These are phyloP conservation scores for Pontoporia blainvillei DNA, from an alignment of 2,113 vertebrate genomes.

Conservation along the genomic window DNA sequence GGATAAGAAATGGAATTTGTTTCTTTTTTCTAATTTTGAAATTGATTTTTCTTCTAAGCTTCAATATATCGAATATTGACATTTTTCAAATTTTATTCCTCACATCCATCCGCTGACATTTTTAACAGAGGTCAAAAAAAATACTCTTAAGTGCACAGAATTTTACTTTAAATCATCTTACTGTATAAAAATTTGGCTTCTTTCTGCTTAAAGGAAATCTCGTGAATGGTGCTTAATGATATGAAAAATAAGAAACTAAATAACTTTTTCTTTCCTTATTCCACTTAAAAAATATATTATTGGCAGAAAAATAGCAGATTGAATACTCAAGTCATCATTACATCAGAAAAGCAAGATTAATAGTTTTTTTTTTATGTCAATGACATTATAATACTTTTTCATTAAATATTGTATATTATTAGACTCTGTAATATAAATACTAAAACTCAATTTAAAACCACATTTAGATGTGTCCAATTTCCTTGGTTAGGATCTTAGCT, in stretches of 20 bases:
- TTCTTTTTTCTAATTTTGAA: neutral
- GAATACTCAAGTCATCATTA: constrained; percentile 28
- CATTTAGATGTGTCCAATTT: neutral
- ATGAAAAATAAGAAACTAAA: constrained; percentile 22
- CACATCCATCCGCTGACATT: neutral
- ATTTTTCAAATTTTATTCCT: neutral
- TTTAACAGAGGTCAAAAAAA: neutral
- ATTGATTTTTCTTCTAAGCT: neutral
- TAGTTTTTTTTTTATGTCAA: constrained; percentile 20
- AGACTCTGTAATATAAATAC: neutral
- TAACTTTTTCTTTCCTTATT: neutral
- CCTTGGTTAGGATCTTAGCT: neutral
- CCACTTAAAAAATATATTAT: constrained; percentile 51
- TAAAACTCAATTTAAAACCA: neutral
- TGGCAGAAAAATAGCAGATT: constrained; percentile 46
- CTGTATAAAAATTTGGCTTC: neutral
- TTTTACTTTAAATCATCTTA: neutral
- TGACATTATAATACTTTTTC: constrained; percentile 56
- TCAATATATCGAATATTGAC: neutral
- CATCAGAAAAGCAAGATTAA: constrained; percentile 29
- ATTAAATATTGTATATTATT: constrained; percentile 57
- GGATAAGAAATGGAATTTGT: neutral
- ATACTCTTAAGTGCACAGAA: neutral
- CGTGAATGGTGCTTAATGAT: accelerated
- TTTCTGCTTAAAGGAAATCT: constrained; percentile 13